Evolutionary conservation across 2,113 vertebrate species (phyloP).

Genomic region (Carassius carassius): DNA sequence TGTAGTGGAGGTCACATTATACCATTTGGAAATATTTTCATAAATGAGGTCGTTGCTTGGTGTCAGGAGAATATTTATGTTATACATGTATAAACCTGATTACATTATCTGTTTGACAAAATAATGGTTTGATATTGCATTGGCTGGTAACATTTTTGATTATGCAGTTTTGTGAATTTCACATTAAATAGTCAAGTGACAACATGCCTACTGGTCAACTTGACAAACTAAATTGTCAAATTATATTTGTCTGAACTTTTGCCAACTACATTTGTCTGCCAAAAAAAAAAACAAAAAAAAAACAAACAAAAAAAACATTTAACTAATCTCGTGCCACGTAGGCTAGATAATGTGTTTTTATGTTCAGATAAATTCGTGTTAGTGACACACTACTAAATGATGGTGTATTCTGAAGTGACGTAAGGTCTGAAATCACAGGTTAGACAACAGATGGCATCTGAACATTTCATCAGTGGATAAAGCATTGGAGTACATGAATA

Average conservation of each 20-base stretch:
- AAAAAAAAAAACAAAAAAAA: too few species aligned
- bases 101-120: neutral
- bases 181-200: neutral
- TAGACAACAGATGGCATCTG: neutral
- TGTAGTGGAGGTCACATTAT: conserved; percentile 9
- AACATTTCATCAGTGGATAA: conserved; percentile 2
- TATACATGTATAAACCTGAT: neutral
- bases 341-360: neutral
- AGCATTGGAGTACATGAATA: neutral
- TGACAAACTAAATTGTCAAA: neutral
- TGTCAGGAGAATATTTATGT: neutral
- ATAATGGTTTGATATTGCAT: neutral
- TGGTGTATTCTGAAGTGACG: neutral
- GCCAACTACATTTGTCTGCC: neutral
- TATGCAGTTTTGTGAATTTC: neutral
- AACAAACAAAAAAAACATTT: too few species aligned
- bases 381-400: neutral
- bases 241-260: neutral
- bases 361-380: neutral
- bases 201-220: neutral
- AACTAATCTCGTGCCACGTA: neutral
- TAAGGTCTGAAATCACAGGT: neutral
- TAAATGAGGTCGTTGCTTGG: neutral
- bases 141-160: neutral
- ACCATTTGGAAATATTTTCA: neutral